These are phyloP conservation scores for Rynchops niger DNA, from an alignment of 2,113 vertebrate genomes.

Conservation along the genomic window DNA sequence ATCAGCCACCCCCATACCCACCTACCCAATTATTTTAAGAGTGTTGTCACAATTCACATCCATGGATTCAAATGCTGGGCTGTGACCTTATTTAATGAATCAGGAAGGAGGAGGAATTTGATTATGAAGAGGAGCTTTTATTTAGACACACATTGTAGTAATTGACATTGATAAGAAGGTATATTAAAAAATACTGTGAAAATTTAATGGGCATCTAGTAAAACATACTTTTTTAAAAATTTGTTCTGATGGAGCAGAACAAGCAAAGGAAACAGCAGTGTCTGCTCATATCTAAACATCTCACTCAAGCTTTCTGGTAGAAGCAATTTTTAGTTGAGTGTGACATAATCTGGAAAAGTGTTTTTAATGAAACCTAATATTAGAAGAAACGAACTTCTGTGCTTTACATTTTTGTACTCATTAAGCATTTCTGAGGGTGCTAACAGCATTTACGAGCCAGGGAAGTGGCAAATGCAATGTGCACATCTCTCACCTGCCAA, in stretches of 20 bases:
- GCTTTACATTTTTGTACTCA: neutral
- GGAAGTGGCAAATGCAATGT: neutral
- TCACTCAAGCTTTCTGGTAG: neutral
- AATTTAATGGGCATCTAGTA: conserved; percentile 9
- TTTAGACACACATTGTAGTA: neutral
- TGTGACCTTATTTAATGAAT: conserved; percentile 32
- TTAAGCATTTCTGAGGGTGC: neutral
- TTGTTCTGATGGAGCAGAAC: neutral
- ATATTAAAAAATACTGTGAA: neutral
- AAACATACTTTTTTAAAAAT: neutral
- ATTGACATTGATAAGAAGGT: conserved; percentile 17
- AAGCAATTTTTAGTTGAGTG: conserved; percentile 46
- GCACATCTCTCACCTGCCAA: neutral
- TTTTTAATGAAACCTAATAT: neutral
- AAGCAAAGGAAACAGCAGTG: neutral
- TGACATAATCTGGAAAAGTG: neutral
- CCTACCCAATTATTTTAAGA: conserved; percentile 8
- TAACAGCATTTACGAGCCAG: neutral
- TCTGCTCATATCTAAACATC: conserved; percentile 1
- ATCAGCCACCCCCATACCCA: conserved; percentile 16
- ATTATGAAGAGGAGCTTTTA: conserved; percentile 13
- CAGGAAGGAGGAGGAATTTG: conserved; percentile 19
- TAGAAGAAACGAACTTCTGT: neutral
- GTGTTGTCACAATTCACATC: conserved; percentile 22
- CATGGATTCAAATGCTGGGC: conserved; percentile 15